phyloP scores from a whole-genome alignment of 1,140 invertebrate genomes.

The Drosophila ohnishii region DNA sequence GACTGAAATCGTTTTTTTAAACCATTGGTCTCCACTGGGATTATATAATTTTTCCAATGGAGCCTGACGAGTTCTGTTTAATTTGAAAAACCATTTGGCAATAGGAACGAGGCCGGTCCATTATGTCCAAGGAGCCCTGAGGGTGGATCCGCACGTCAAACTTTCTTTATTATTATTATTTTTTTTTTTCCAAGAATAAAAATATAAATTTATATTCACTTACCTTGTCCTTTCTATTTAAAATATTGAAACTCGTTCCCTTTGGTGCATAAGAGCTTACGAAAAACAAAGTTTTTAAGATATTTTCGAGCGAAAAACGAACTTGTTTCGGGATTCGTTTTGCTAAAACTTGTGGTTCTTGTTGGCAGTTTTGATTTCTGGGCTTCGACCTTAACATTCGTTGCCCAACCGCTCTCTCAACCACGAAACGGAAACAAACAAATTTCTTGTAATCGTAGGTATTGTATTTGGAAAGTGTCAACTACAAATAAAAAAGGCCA shows the following conservation, averaged over 20 bases:
- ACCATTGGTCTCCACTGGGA: too few relatives aligned
- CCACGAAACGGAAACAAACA: constrained; percentile 7
- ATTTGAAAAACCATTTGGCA: too few relatives aligned
- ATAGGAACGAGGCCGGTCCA: too few relatives aligned
- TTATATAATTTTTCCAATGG: too few relatives aligned
- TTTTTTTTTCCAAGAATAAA: background rate
- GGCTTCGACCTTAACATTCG: background rate
- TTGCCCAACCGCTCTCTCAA: constrained; percentile 1
- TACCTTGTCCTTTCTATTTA: background rate
- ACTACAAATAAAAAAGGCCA: constrained; percentile 6
- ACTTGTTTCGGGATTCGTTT: background rate
- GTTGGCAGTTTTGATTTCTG: background rate
- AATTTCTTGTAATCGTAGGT: constrained; percentile 6
- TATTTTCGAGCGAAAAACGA: background rate
- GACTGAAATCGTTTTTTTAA: too few relatives aligned
- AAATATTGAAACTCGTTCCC: background rate
- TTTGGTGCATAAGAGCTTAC: background rate
- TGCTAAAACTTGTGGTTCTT: background rate
- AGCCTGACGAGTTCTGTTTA: too few relatives aligned
- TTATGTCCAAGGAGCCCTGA: background rate
- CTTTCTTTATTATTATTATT: too few relatives aligned
- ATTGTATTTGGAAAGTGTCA: constrained; percentile 15
- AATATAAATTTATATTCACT: background rate
- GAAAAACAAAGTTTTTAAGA: background rate
- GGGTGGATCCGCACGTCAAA: background rate